A percentile compares a stretch with the other conserved stretches of the same genome.
Evolutionary conservation across 2,797 vertebrate genomes (phyloP).

Genomic region (Calcarius lapponicus): DNA sequence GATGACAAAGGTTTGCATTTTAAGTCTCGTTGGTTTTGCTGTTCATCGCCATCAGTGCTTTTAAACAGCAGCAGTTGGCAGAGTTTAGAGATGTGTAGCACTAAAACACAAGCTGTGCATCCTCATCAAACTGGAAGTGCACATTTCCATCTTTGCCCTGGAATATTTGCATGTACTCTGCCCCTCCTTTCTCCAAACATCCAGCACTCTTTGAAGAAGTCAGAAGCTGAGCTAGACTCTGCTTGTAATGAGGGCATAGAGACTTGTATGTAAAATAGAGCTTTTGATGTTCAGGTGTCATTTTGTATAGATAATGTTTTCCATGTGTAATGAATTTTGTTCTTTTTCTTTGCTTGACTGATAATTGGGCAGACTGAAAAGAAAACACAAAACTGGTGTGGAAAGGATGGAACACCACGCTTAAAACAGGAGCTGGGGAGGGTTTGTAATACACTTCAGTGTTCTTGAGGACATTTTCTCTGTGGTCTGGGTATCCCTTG

Average conservation of each 20-base stretch:
- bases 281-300: background rate
- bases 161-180: background rate
- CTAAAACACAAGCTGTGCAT: background rate
- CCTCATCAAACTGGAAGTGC: background rate
- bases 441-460: background rate
- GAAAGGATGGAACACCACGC: background rate
- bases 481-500: background rate
- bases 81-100: background rate
- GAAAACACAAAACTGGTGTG: background rate
- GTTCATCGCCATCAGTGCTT: fast-evolving
- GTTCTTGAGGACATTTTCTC: background rate
- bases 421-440: background rate
- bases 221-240: background rate
- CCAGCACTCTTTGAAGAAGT: background rate
- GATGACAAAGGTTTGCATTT: slow-evolving; percentile 91
- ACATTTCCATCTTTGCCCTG: background rate
- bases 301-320: background rate
- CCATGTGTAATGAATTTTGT: background rate
- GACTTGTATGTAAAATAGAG: background rate
- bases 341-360: background rate
- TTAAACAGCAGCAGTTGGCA: background rate
- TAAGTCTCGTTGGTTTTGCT: background rate
- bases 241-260: background rate
- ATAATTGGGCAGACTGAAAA: background rate
- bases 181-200: background rate